A percentile compares a stretch with the other conserved stretches of the same genome.
Evolutionary conservation across 2,888 invertebrate species (phyloP).

Genomic region (Entomobrya multifasciata): DNA sequence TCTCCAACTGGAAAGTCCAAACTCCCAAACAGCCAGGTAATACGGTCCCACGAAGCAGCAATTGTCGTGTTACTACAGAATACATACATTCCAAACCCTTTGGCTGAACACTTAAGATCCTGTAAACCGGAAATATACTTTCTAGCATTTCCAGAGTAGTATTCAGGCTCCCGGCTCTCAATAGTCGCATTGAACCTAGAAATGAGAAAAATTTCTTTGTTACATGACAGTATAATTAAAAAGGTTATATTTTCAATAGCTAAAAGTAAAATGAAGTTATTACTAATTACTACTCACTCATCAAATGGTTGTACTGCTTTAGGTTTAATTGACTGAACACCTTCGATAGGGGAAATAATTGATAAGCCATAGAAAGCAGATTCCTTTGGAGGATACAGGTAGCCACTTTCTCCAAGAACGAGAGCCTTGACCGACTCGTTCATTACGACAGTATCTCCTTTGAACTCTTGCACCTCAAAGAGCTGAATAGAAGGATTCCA

Average conservation of each 20-base stretch:
- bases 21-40: conserved; percentile 41
- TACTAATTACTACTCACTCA: conserved; percentile 5
- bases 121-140: neutral
- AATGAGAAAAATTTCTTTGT: no score
- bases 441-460: conserved; percentile 3
- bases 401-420: conserved; percentile 6
- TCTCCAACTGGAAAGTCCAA: neutral
- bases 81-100: conserved; percentile 53
- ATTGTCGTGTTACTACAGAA: conserved; percentile 37
- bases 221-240: neutral
- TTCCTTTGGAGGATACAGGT: neutral
- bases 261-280: neutral
- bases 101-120: conserved; percentile 31
- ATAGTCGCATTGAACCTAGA: neutral
- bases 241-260: neutral
- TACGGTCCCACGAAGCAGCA: conserved; percentile 49
- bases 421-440: neutral
- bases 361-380: conserved; percentile 38
- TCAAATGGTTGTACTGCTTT: neutral
- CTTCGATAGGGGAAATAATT: conserved; percentile 41
- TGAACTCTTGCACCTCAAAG: conserved; percentile 9
- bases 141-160: neutral
- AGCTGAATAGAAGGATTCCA: conserved; percentile 32
- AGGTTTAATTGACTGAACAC: conserved; percentile 30
- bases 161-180: conserved; percentile 15